Percentiles rank a stretch among this genome's conserved stretches.
phyloP scores from a whole-genome alignment of 2,113 vertebrate species.

The Cepphus grylle region DNA sequence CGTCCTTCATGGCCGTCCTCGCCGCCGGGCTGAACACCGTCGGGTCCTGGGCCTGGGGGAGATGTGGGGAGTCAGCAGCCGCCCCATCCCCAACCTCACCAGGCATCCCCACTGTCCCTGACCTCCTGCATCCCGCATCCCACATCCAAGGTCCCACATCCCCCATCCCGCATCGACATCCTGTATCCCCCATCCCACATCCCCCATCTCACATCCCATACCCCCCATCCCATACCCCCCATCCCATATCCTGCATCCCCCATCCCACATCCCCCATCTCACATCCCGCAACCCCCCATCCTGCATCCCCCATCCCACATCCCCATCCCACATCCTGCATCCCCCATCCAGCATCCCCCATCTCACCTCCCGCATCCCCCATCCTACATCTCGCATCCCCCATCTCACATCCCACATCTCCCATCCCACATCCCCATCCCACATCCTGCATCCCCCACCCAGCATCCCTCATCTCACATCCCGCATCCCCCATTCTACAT shows the following conservation, averaged over 20 bases:
- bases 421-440: too few relatives aligned
- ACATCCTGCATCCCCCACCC: neutral
- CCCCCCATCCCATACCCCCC: accelerated
- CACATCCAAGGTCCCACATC: neutral
- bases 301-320: too few relatives aligned
- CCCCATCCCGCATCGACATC: neutral
- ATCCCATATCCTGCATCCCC: neutral
- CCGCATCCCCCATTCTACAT: neutral
- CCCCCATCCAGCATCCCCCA: too few relatives aligned
- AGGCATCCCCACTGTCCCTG: too few relatives aligned
- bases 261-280: too few relatives aligned
- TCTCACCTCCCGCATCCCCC: too few relatives aligned
- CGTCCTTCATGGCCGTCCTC: conserved; percentile 79
- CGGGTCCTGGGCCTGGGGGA: conserved; percentile 81
- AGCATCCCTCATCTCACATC: neutral
- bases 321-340: too few relatives aligned
- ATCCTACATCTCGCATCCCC: too few relatives aligned
- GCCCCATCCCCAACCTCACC: neutral
- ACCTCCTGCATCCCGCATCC: neutral
- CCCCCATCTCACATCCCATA: accelerated
- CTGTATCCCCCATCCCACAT: accelerated
- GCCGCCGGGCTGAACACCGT: conserved; percentile 75
- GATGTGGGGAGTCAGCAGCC: neutral
- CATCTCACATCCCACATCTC: too few relatives aligned
- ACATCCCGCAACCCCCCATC: too few relatives aligned